Evolutionary conservation across 2,888 invertebrate genomes (phyloP), one percentile per base, ranked within the genome.

Genomic region (Leucoptera coffeella): DNA sequence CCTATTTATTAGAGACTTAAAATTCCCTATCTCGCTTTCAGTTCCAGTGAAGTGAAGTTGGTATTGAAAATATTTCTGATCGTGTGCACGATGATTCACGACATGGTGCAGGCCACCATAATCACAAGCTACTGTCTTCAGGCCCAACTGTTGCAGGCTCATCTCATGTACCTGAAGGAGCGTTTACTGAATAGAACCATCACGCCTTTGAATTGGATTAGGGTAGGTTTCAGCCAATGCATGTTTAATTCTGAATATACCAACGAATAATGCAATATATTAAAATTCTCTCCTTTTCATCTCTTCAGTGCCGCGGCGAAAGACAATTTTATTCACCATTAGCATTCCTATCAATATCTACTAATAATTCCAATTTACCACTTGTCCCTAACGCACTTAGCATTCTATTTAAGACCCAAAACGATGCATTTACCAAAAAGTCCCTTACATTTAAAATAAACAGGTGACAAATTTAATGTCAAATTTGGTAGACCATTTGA

Each of bases 51-150:
- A 43, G 41, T 74, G 23, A 55, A 65, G 37, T 40, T 73, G 31
- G 34, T 51, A 2, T 43, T 81, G 23, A 78, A 83, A 57, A 55
- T 80, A 17, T 43, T 80, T 5, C 51, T 87, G 30, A 74, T 85
- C 14, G 46, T 78, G 21, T 80, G 82, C 35, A 83, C 86, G 7
- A 49, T 85, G 31, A 79, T 80, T 53, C 87, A 88, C 44, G 87
- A 89, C 47, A 78, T 85, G 54, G 80, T 88, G 28, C 86, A 88
- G 54, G 83, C 85, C n/a, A 82, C 86, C 3, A 78, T 88, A 27
- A 77, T 88, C 35, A 82, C 84, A 15, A 87, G 84, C 50, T 89
- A 88, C 50, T 86, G 86, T 40, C 71, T 89, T 12, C 87, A 89
- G 60, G 85, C 84, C 25, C 85, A 87, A 49, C 58, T 89, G 29